phyloP scores from a whole-genome alignment of 2,797 vertebrate species.

The Periophthalmus magnuspinnatus region DNA sequence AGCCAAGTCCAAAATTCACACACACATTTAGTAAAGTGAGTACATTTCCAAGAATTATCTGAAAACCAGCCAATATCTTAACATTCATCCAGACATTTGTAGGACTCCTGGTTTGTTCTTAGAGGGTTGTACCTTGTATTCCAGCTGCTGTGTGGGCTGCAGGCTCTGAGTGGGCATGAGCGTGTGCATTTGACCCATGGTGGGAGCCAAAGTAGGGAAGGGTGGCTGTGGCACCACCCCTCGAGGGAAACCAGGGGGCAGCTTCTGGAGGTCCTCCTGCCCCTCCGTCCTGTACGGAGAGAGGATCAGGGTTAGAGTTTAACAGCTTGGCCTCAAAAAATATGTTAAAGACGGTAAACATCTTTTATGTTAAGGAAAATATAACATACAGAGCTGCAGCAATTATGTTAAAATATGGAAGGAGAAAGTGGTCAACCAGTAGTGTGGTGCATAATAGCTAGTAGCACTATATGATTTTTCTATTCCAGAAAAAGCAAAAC shows the following conservation, averaged over 20 bases:
- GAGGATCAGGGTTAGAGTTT: not conserved
- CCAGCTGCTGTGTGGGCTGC: slow-evolving; percentile 91
- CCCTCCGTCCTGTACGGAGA: slow-evolving; percentile 85
- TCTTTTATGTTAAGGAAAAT: not conserved
- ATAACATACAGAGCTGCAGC: not conserved
- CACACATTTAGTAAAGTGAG: too few relatives aligned
- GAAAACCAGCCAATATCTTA: not conserved
- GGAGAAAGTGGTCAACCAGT: not conserved
- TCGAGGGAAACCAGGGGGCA: slow-evolving; percentile 90
- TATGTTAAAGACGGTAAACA: not conserved
- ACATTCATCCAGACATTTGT: not conserved
- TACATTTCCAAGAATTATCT: not conserved
- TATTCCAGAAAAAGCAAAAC: not conserved
- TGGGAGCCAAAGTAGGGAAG: slow-evolving; percentile 86
- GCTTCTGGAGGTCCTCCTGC: slow-evolving; percentile 92
- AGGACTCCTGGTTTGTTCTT: not conserved
- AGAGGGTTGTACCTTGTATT: slow-evolving; percentile 89
- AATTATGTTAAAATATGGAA: not conserved
- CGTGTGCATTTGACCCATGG: slow-evolving; percentile 86
- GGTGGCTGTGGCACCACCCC: slow-evolving; percentile 84
- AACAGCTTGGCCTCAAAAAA: too few relatives aligned
- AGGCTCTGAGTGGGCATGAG: slow-evolving; percentile 91
- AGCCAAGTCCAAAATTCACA: too few relatives aligned
- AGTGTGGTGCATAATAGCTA: not conserved
- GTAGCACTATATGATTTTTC: not conserved